Conservation (phyloP, 2,797 vertebrate species). For the Rhynchonycteris naso region DNA sequence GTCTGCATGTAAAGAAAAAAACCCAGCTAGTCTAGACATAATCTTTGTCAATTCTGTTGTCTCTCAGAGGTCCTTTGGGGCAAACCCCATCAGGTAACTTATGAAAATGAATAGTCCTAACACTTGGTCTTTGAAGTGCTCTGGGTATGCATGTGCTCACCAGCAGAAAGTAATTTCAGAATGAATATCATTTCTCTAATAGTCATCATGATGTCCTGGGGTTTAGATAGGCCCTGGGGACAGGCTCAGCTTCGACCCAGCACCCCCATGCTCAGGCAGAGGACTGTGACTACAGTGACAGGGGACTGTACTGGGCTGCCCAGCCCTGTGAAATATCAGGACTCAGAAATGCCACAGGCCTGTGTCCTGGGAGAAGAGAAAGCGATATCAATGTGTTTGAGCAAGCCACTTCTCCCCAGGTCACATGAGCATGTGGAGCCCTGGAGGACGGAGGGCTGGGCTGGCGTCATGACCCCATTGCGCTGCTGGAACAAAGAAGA, state of each 20-base stretch:
- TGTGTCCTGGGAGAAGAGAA: neutral
- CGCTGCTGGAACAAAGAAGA: neutral
- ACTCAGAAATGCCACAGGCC: neutral
- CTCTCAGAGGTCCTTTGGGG: constrained; percentile 28
- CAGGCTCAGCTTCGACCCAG: neutral
- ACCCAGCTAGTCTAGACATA: neutral
- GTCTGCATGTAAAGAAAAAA: neutral
- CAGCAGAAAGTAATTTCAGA: constrained; percentile 44
- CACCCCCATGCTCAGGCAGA: rapidly evolving
- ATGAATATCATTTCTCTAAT: neutral
- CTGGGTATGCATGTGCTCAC: neutral
- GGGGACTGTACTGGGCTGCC: neutral
- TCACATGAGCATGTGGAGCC: neutral
- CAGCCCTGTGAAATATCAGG: neutral
- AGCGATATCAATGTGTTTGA: neutral
- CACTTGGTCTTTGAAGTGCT: constrained; percentile 20
- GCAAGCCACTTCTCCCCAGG: neutral
- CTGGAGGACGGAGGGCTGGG: neutral
- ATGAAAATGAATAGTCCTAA: constrained; percentile 37
- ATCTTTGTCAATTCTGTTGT: neutral
- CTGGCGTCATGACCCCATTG: neutral
- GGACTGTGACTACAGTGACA: neutral
- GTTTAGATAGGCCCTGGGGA: neutral
- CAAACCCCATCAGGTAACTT: neutral
- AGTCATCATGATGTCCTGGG: neutral